Base-by-base conservation (phyloP, 2,888 invertebrate species). In the Sisyra terminalis region DNA sequence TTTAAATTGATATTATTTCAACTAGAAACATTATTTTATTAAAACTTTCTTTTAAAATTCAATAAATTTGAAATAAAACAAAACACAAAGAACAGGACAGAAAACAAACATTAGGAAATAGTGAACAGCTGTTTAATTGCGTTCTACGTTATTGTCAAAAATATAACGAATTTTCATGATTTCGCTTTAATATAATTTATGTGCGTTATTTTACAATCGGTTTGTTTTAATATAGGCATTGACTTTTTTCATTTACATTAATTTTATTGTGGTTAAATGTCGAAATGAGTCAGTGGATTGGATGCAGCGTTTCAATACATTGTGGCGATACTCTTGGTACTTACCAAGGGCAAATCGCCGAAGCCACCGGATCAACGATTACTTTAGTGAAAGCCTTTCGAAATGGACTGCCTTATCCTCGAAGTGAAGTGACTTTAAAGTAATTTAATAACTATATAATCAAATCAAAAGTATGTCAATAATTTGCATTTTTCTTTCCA, bases 231-330 rank as follows among this genome's bases (percentile, higher is more conserved):
- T 24, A 24, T 24, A 5, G 7, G 3, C 7, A 24, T 24, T 7
- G 24, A 24, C 7, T 24, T 24, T 24, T 3, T n/a, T n/a, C n/a
- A n/a, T n/a, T n/a, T n/a, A 3, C 24, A 5, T 24, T 24, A 5
- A 7, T 24, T 5, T 24, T 24, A 5, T 24, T 5, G n/a, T 32
- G 14, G 8, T 9, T 17, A 39, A 30, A 39, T 29, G 29, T n/a
- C 7, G 57, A 55, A 51, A 73, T 73, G 73, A 66, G 71, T 47
- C 65, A 69, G 51, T 82, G 75, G 74, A 59, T 80, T 48, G 90
- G 89, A 41, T 83, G 78, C 58, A 77, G 81, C 50, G 85, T 92
- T 48, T 86, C 89, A 13, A 77, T 90, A 46, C 79, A 82, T 58
- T 88, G 88, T 60, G 75, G 74, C 17, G 77, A 78, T 46, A 73